These are phyloP conservation scores for Sciurus vulgaris DNA, from an alignment of 2,797 vertebrate species.

Conservation along the genomic window DNA sequence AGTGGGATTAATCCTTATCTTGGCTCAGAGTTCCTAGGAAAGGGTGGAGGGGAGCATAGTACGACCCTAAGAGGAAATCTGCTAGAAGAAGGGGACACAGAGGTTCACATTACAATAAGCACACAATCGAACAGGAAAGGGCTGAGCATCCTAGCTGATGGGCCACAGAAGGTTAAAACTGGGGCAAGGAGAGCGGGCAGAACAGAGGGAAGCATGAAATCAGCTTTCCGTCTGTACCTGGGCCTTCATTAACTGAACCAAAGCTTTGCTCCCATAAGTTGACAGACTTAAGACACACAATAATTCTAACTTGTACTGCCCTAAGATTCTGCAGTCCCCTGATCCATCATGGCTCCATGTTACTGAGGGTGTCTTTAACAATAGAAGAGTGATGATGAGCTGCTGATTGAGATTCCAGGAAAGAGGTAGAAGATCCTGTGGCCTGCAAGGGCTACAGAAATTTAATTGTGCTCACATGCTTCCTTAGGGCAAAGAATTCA, in stretches of 20 bases:
- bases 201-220: not conserved
- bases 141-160: not conserved
- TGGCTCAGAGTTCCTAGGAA: not conserved
- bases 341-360: not conserved
- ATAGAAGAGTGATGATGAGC: not conserved
- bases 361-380: not conserved
- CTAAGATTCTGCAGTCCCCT: not conserved
- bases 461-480: not conserved
- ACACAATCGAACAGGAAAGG: not conserved
- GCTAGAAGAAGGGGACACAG: not conserved
- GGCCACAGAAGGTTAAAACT: not conserved
- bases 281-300: not conserved
- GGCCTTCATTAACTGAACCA: not conserved
- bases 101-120: not conserved
- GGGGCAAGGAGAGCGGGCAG: not conserved
- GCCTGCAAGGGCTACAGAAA: not conserved
- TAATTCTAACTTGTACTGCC: not conserved
- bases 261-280: not conserved
- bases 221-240: not conserved
- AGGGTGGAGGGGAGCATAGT: not conserved
- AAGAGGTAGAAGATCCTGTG: fast-evolving
- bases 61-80: not conserved
- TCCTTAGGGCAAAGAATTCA: not conserved
- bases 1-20: slow-evolving; percentile 14
- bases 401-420: not conserved